Evolutionary conservation across 2,888 invertebrate species (phyloP), one percentile per base, ranked within the genome.

Genomic region (Lepidochitona cinerea): DNA sequence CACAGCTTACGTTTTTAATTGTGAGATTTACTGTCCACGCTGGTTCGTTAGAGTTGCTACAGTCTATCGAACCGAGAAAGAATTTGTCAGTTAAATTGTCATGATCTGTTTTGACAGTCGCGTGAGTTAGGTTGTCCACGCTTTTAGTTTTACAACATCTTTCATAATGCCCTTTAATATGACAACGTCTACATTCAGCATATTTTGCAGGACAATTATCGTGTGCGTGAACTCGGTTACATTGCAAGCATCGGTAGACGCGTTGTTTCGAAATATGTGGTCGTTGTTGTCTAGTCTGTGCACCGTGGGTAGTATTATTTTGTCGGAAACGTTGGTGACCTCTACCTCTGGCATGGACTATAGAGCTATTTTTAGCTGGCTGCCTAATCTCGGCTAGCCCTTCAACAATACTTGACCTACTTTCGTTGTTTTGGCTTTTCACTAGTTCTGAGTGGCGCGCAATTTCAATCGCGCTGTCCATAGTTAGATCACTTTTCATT

Each of bases 41-140:
- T 36, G 72, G 67, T 54, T 72, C 35, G 18, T 35, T 32, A n/a
- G 53, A 32, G 59, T 53, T 49, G 41, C 23, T 26, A 72, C 64
- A 68, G 33, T 68, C 41, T n/a, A 68, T 41, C n/a, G 72, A 53
- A 59, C 72, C 59, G 33, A 72, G 68, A 35, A 37, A 72, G 49
- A 37, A 72, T 9, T 68, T 14, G 14, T 32, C 37, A 35, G 35
- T 36, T 23, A 26, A 64, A 14, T 37, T 37, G 18, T n/a, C 54
- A 35, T 36, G 35, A n/a, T n/a, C n/a, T 37, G 26, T 9, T 1
- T n/a, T 12, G 18, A 5, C 37, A 12, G 18, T 66, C 12, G 3
- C 37, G 37, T 37, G 1, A 37, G 66, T 66, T 12, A 66, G 36
- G 18, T 66, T n/a, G 37, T 37, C 37, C 9, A 66, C n/a, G 9